Evolutionary conservation across 2,113 vertebrate species (phyloP).

Genomic region (Sakesphorus luctuosus): DNA sequence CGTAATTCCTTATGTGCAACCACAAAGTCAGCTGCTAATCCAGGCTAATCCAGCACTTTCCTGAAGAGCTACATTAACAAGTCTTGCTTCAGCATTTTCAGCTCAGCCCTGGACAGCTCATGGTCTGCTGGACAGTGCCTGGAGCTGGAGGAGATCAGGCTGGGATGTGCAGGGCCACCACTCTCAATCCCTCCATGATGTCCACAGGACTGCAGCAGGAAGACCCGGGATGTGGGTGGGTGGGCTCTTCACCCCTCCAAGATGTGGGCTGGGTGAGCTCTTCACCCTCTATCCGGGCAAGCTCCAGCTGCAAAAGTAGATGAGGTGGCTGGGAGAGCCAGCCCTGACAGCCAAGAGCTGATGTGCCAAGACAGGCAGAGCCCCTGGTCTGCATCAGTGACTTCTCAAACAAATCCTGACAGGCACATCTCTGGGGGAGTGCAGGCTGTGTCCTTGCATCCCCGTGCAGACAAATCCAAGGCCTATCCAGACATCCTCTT

Average conservation of each 20-base stretch:
- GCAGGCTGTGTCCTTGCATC: not conserved
- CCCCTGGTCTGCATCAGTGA: not conserved
- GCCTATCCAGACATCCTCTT: not conserved
- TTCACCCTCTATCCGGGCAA: not conserved
- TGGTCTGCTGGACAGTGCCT: accelerated
- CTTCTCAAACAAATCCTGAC: not conserved
- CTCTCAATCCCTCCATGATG: not conserved
- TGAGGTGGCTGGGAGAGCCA: not conserved
- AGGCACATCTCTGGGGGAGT: not conserved
- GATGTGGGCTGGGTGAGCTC: not conserved
- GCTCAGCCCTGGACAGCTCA: not conserved
- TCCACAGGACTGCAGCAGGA: not conserved
- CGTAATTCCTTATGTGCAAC: constrained; percentile 29
- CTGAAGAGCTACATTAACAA: constrained; percentile 2
- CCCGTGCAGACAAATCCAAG: not conserved
- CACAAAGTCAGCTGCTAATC: constrained; percentile 18
- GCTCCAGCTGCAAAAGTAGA: not conserved
- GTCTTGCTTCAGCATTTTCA: not conserved
- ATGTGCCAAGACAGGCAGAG: not conserved
- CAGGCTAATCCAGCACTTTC: constrained; percentile 26
- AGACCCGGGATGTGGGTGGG: not conserved
- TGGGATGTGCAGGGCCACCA: not conserved
- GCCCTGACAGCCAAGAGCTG: not conserved
- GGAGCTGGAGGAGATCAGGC: not conserved
- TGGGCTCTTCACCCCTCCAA: not conserved